These are phyloP conservation scores for Stegodyphus mimosarum DNA, from an alignment of 1,140 invertebrate species.

Conservation along the genomic window DNA sequence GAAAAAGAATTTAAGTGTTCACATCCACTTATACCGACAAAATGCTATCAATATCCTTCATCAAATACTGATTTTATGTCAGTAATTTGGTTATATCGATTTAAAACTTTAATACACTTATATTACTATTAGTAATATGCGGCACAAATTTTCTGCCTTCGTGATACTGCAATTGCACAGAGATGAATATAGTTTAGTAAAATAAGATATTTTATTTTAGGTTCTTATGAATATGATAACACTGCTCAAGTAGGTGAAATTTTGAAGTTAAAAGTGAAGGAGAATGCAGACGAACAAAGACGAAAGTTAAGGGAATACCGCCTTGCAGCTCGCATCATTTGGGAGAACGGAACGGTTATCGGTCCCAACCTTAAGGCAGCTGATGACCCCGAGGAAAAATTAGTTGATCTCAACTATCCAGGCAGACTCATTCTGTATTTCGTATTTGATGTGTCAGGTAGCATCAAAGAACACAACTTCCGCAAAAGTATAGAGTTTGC, in stretches of 20 bases:
- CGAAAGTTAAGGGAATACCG: conserved; percentile 14
- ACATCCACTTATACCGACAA: too few species aligned
- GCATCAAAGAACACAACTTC: conserved; percentile 26
- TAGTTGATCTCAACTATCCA: conserved; percentile 27
- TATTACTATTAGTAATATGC: neutral
- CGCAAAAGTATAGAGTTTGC: conserved; percentile 23
- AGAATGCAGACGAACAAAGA: conserved; percentile 19
- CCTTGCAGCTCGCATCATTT: too few species aligned
- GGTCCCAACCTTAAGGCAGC: too few species aligned
- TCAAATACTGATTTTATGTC: too few species aligned
- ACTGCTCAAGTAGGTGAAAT: neutral
- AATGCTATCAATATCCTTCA: too few species aligned
- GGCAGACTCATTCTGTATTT: conserved; percentile 49
- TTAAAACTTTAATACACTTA: too few species aligned
- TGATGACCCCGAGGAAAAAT: neutral
- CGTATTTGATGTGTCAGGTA: conserved; percentile 45
- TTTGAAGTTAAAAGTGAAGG: neutral
- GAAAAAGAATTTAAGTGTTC: too few species aligned
- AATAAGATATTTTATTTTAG: conserved; percentile 5
- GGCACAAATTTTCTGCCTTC: too few species aligned
- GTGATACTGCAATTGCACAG: too few species aligned
- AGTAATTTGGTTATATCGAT: too few species aligned
- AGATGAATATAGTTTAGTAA: too few species aligned
- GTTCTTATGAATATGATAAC: conserved; percentile 23
- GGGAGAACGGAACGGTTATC: neutral